Evolutionary conservation across 2,888 invertebrate genomes (phyloP).

Genomic region (Alitta virens): DNA sequence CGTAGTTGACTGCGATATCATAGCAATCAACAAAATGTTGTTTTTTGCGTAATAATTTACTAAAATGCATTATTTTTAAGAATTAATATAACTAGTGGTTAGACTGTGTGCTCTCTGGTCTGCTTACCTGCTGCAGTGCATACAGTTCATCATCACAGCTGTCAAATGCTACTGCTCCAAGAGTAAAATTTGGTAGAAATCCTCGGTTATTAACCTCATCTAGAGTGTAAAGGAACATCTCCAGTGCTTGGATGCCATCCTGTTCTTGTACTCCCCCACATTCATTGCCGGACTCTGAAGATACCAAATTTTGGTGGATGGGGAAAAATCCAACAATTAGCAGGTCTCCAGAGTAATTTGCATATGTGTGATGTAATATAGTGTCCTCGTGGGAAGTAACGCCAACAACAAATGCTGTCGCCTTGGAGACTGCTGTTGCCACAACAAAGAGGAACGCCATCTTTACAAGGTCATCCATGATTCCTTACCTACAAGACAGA

Average conservation of each 20-base stretch:
- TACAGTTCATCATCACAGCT: conserved; percentile 69
- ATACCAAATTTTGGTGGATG: background rate
- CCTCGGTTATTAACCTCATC: conserved; percentile 66
- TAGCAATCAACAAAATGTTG: too few relatives aligned
- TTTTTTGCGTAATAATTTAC: too few relatives aligned
- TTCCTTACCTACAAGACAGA: too few relatives aligned
- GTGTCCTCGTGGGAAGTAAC: too few relatives aligned
- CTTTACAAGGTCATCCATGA: too few relatives aligned
- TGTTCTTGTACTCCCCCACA: conserved; percentile 62
- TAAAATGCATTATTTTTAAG: too few relatives aligned
- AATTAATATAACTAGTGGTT: too few relatives aligned
- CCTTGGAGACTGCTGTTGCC: too few relatives aligned
- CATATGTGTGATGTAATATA: background rate
- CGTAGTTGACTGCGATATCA: too few relatives aligned
- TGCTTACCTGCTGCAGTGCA: conserved; percentile 66
- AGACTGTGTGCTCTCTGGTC: too few relatives aligned
- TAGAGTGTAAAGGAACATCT: conserved; percentile 69
- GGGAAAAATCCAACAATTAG: background rate
- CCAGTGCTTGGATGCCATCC: conserved; percentile 70
- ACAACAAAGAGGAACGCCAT: too few relatives aligned
- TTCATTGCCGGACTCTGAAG: conserved; percentile 45
- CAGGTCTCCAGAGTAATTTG: background rate
- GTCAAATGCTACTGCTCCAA: conserved; percentile 66
- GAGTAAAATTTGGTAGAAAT: conserved; percentile 65
- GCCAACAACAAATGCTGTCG: too few relatives aligned